Conservation (phyloP, 2,888 invertebrate species). For the Selenia dentaria region DNA sequence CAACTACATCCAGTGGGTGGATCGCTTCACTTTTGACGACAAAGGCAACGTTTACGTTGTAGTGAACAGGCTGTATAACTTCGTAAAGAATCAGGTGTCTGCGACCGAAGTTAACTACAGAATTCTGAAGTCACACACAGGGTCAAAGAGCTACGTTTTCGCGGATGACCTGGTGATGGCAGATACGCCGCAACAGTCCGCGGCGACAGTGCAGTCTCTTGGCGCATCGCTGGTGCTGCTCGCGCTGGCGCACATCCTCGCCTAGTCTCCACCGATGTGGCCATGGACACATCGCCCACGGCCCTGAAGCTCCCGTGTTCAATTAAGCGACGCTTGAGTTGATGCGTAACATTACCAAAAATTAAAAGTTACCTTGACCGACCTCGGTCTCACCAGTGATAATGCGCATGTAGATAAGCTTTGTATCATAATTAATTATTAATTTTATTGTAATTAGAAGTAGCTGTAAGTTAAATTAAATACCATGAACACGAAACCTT, state of each 20-base stretch:
- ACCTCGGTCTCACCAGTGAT: constrained; percentile 70
- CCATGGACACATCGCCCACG: constrained; percentile 45
- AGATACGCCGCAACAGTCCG: constrained; percentile 41
- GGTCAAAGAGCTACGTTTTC: constrained; percentile 87
- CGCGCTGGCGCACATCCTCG: constrained; percentile 65
- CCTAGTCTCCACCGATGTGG: constrained; percentile 52
- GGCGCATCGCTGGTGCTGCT: constrained; percentile 58
- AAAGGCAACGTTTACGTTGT: constrained; percentile 87
- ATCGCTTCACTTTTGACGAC: constrained; percentile 88
- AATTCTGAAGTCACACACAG: constrained; percentile 85
- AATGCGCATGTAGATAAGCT: constrained; percentile 74
- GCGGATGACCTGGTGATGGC: constrained; percentile 58
- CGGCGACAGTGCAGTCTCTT: constrained; percentile 56
- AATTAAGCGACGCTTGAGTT: constrained; percentile 49
- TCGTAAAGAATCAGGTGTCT: constrained; percentile 85
- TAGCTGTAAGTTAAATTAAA: constrained; percentile 31
- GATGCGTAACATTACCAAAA: constrained; percentile 79
- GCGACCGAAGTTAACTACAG: constrained; percentile 87
- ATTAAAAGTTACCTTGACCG: constrained; percentile 80
- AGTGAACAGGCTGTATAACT: constrained; percentile 88
- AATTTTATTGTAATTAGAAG: constrained; percentile 34
- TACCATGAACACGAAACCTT: constrained; percentile 43
- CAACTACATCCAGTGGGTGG: constrained; percentile 89
- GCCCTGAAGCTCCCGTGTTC: constrained; percentile 51
- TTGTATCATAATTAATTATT: constrained; percentile 53